Base-by-base conservation (phyloP, 2,888 invertebrate species). In the Lycaena phlaeas region DNA sequence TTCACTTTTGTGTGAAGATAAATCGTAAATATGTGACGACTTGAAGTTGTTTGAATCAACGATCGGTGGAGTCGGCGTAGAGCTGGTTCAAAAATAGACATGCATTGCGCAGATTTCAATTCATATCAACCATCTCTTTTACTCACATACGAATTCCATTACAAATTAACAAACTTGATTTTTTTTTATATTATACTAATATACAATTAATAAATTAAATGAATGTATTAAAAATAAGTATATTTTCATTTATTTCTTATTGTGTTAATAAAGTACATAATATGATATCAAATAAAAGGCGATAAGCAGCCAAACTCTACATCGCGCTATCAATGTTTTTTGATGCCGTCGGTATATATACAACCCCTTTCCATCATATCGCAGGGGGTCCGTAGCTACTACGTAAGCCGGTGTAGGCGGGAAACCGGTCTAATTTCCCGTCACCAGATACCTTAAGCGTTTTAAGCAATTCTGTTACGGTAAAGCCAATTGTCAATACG, bases 301-400 rank as follows among this genome's bases (percentile, higher is more conserved):
- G n/a, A n/a, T n/a, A n/a, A n/a, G n/a, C n/a, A n/a, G n/a, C n/a
- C n/a, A 12, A 45, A 48, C 57, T 46, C 76, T 81, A 55, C 54
- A 76, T 66, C 81, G 60, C 81, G 69, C 57, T 67, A 67, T 53
- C 28, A 43, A 55, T 58, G 51, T 68, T 71, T 75, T 61, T 51
- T 18, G 2, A 9, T 1, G 0, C 9, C 11, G 26, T 54, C 6
- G 15, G 51, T 63, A 62, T 56, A 57, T 12, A 56, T 41, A 39
- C 22, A 11, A 14, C 38, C 3, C 26, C 37, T 22, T 10, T 6
- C 3, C 0, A 1, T 0, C 0, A 1, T 0, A 1, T 0, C 11
- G 2, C 38, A 71, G 79, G 68, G 67, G 69, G 82, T 82, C 81
- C 82, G 76, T 78, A 68, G 82, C 79, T 82, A 82, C 82, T 76